A percentile compares a stretch with the other conserved stretches of the same genome.
Conservation (phyloP, 2,888 invertebrate genomes). For the Ashinkailepas kermadecensis region DNA sequence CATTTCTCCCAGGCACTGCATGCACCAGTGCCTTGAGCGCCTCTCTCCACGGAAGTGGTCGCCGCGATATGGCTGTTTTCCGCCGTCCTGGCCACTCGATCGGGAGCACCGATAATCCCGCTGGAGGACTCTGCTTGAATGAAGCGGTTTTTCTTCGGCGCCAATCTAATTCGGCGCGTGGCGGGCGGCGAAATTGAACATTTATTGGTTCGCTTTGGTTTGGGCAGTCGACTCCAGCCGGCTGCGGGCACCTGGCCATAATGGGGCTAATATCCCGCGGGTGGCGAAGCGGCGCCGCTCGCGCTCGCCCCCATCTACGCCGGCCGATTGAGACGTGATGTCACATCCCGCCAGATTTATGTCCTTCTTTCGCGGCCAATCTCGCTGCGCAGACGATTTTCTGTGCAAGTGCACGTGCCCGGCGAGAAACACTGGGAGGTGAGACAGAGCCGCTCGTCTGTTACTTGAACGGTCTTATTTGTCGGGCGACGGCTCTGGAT, state of each 20-base stretch:
- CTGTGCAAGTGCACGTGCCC: no score
- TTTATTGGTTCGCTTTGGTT: not conserved
- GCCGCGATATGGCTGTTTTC: no score
- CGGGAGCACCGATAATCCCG: not conserved
- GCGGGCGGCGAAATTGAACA: not conserved
- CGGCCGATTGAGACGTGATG: not conserved
- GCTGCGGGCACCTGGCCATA: not conserved
- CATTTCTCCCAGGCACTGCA: no score
- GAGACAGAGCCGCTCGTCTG: no score
- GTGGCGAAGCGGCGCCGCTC: not conserved
- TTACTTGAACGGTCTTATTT: no score
- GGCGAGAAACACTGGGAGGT: no score
- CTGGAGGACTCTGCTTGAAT: slow-evolving; percentile 1
- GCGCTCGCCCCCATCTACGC: not conserved
- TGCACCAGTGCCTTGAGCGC: no score
- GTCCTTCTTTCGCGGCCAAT: slow-evolving; percentile 7
- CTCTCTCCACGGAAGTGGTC: no score
- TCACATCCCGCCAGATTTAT: not conserved
- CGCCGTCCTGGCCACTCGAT: no score
- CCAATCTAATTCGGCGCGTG: not conserved
- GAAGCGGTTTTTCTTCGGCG: not conserved
- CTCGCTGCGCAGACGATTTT: not conserved
- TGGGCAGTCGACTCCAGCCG: not conserved
- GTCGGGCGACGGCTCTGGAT: no score
- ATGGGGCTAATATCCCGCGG: slow-evolving; percentile 6